These are phyloP conservation scores for Xylota segnis DNA, from an alignment of 2,888 invertebrate species.

Conservation along the genomic window DNA sequence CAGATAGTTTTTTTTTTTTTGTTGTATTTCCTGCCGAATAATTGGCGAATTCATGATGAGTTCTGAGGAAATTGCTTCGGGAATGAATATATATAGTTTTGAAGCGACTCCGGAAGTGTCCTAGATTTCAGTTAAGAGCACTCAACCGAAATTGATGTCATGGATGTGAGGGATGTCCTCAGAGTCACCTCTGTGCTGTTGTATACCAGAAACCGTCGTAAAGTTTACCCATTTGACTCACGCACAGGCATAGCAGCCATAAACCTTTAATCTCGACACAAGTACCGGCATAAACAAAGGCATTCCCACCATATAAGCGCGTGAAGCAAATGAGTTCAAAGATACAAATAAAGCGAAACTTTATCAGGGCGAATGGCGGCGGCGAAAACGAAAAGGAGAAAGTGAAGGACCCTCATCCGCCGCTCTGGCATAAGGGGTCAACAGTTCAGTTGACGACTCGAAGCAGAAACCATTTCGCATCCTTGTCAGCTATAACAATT, in stretches of 20 bases:
- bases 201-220: not conserved
- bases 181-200: not conserved
- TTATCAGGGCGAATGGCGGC: conserved; percentile 6
- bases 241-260: not conserved
- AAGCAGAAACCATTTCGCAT: not conserved
- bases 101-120: not conserved
- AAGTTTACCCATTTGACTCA: not conserved
- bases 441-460: not conserved
- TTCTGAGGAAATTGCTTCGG: conserved; percentile 13
- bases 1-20: not conserved
- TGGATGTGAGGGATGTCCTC: too few relatives aligned
- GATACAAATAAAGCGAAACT: not conserved
- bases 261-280: conserved; percentile 1
- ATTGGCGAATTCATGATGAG: conserved; percentile 14
- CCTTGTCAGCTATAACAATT: conserved; percentile 15
- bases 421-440: conserved; percentile 7
- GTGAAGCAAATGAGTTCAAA: not conserved
- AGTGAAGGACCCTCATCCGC: not conserved
- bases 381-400: not conserved
- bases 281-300: not conserved
- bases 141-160: not conserved
- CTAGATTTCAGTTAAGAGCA: not conserved
- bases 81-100: not conserved
- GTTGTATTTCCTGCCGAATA: conserved; percentile 40
- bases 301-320: not conserved